Base-by-base conservation (phyloP, 1,140 invertebrate genomes). In the Nomia melanderi region DNA sequence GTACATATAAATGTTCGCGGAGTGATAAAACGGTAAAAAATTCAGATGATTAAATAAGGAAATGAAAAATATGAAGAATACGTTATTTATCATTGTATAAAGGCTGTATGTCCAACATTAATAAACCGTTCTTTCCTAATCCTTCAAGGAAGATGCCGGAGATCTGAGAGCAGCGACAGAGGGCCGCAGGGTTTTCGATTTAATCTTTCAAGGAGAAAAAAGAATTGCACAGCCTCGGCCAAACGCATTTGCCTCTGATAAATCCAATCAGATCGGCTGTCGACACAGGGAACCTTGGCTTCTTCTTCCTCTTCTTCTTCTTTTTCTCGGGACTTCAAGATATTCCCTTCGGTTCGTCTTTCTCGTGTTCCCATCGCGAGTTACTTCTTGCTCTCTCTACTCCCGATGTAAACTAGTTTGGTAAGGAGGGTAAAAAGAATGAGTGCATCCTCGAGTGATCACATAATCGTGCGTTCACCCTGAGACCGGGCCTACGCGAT, bases 401-500 rank as follows among this genome's bases (percentile, higher is more conserved):
- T 73, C 81, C 71, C 72, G 81, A 77, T 80, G 81, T 84, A 84
- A 84, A 84, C 82, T 84, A 84, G 82, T 84, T 84, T 83, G 71
- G 76, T 64, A 66, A 77, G 76, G 79, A 62, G 77, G 63, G 65
- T 80, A 80, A 88, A 88, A 86, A 88, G 79, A 89, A 83, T 77
- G 79, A 86, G 86, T 82, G 86, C 88, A 89, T 90, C 90, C 88
- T 91, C 81, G 82, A 88, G 86, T 90, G 90, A 91, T 91, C 90
- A 89, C 89, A 91, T 91, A 91, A 91, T 91, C 90, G 90, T 91
- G 86, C 89, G 85, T 91, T 91, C 88, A 91, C 90, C 90, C 88
- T 85, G 47, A 62, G 62, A 67, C 53, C 67, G 50, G 53, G 66
- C 69, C 54, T 65, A 64, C 70, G 70, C 59, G 54, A 39, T 39